Conservation (phyloP, 2,888 invertebrate species). For the Amorpha juglandis region DNA sequence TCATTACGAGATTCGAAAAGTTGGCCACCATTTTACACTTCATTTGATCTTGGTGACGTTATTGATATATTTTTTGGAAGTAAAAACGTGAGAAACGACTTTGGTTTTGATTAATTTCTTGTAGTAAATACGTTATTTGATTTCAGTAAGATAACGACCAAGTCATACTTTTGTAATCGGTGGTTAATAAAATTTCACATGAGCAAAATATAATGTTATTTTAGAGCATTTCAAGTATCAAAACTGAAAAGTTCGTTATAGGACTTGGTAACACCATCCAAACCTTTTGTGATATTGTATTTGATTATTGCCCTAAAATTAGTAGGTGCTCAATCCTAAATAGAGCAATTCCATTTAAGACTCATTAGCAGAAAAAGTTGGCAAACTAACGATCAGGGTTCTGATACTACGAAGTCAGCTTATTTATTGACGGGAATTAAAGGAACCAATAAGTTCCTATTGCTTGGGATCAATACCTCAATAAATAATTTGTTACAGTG, state of each 20-base stretch:
- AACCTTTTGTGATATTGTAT: too few relatives aligned
- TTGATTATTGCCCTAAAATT: neutral
- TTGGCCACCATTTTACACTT: constrained; percentile 67
- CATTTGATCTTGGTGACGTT: constrained; percentile 64
- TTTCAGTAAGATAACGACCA: too few relatives aligned
- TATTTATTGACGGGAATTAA: neutral
- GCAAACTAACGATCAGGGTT: neutral
- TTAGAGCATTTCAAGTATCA: too few relatives aligned
- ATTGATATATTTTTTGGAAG: constrained; percentile 49
- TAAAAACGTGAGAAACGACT: neutral
- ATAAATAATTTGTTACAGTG: neutral
- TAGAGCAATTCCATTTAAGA: neutral
- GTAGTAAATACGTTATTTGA: too few relatives aligned
- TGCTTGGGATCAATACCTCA: neutral
- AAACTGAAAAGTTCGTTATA: too few relatives aligned
- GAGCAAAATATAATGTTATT: too few relatives aligned
- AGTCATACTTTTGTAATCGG: too few relatives aligned
- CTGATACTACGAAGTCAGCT: neutral
- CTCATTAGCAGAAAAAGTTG: neutral
- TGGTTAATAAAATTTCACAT: too few relatives aligned
- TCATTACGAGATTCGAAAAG: constrained; percentile 72
- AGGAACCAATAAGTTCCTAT: neutral
- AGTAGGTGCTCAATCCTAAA: neutral
- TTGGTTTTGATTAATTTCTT: too few relatives aligned
- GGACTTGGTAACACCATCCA: too few relatives aligned